These are phyloP conservation scores for Anthonomus grandis DNA, from an alignment of 1,140 invertebrate species.

Conservation along the genomic window DNA sequence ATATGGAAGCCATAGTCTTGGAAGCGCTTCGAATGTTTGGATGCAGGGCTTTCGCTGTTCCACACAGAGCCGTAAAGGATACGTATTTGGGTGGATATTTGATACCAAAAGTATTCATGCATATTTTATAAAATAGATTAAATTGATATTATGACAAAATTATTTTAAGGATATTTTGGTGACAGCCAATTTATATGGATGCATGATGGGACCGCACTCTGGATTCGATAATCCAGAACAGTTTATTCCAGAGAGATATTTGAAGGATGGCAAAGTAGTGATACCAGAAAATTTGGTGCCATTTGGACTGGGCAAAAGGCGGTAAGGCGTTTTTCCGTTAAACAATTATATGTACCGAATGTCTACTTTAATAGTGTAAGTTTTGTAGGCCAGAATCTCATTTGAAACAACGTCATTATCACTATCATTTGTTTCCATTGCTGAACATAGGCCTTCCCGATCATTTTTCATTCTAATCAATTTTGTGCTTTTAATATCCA, in stretches of 20 bases:
- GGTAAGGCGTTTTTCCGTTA: neutral
- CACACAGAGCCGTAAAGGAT: conserved; percentile 70
- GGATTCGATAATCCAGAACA: conserved; percentile 68
- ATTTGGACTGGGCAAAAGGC: conserved; percentile 70
- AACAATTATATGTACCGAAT: neutral
- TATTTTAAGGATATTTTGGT: conserved; percentile 71
- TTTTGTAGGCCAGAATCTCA: too few relatives aligned
- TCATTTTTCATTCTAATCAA: too few relatives aligned
- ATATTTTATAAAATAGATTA: conserved; percentile 2
- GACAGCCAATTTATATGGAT: conserved; percentile 74
- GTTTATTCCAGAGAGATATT: conserved; percentile 76
- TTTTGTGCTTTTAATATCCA: too few relatives aligned
- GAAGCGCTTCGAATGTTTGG: conserved; percentile 76
- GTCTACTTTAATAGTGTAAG: too few relatives aligned
- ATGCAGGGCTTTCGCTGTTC: conserved; percentile 72
- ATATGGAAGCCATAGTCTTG: conserved; percentile 71
- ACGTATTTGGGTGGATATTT: conserved; percentile 67
- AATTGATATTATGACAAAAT: neutral
- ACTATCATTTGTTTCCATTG: too few relatives aligned
- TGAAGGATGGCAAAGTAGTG: conserved; percentile 63
- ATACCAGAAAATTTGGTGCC: conserved; percentile 71
- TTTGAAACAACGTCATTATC: too few relatives aligned
- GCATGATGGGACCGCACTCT: conserved; percentile 66
- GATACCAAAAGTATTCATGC: conserved; percentile 77
- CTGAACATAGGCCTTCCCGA: too few relatives aligned